Conservation (phyloP, 2,797 vertebrate species). For the Taeniopygia guttata region DNA sequence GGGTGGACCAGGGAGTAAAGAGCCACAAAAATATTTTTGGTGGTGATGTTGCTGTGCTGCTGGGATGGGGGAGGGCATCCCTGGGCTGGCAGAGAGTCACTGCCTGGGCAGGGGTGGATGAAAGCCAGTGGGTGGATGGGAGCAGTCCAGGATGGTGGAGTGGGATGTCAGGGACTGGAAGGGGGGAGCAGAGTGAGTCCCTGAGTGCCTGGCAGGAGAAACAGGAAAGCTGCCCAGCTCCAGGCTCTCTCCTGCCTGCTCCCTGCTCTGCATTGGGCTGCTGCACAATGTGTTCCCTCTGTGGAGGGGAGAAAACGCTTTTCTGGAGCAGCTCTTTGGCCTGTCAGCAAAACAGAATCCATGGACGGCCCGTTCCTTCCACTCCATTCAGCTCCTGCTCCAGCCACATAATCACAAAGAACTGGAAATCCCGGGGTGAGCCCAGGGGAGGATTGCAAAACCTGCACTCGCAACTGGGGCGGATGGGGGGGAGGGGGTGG, state of each 20-base stretch:
- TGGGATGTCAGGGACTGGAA: not conserved
- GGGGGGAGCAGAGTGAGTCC: accelerated
- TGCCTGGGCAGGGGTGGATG: not conserved
- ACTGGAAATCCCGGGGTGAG: slow-evolving; percentile 38
- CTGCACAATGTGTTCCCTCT: not conserved
- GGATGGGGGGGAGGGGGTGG: not conserved
- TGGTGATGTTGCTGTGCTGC: not conserved
- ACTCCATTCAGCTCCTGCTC: not conserved
- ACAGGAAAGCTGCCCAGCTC: not conserved
- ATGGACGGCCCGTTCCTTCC: not conserved
- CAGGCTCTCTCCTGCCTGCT: not conserved
- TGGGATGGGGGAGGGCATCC: accelerated
- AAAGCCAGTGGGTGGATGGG: accelerated
- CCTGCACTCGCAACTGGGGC: not conserved
- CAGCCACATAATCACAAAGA: slow-evolving; percentile 26
- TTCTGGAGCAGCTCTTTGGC: not conserved
- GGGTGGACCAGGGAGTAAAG: not conserved
- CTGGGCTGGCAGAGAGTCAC: not conserved
- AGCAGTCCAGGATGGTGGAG: not conserved
- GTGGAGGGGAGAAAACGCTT: not conserved
- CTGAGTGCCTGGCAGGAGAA: not conserved
- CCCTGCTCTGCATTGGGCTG: not conserved
- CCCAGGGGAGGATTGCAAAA: slow-evolving; percentile 55
- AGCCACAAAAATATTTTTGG: not conserved
- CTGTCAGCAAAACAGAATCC: not conserved